Percentiles rank a stretch among this genome's conserved stretches.
phyloP scores from a whole-genome alignment of 2,888 invertebrate genomes.

The Marasmarcha lunaedactyla region DNA sequence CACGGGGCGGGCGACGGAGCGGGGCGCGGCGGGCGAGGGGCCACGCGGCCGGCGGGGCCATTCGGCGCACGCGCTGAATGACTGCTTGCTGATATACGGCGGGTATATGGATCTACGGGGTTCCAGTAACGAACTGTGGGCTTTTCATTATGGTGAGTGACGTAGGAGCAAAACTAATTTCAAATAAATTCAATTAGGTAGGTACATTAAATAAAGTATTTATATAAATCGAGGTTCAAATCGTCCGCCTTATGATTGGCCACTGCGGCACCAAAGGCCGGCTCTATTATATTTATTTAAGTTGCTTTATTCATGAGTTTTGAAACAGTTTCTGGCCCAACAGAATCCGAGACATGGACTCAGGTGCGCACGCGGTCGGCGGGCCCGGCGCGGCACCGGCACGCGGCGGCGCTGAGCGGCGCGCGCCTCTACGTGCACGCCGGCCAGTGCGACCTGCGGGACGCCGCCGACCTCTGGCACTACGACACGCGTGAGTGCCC shows the following conservation, averaged over 20 bases:
- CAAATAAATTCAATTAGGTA: background rate
- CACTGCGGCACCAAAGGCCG: too few relatives aligned
- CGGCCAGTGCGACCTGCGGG: slow-evolving; percentile 87
- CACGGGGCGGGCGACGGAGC: slow-evolving; percentile 38
- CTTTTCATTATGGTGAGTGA: slow-evolving; percentile 82
- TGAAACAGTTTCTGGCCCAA: too few relatives aligned
- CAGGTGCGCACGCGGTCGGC: slow-evolving; percentile 43
- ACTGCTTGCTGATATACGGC: slow-evolving; percentile 86
- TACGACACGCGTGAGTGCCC: slow-evolving; percentile 75
- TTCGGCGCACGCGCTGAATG: slow-evolving; percentile 81
- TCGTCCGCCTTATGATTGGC: too few relatives aligned
- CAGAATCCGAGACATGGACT: slow-evolving; percentile 88
- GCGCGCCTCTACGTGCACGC: slow-evolving; percentile 89
- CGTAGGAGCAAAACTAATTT: too few relatives aligned
- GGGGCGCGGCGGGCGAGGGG: slow-evolving; percentile 34
- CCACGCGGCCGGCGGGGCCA: slow-evolving; percentile 88
- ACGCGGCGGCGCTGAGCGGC: slow-evolving; percentile 84
- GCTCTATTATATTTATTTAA: too few relatives aligned
- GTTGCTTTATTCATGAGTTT: too few relatives aligned
- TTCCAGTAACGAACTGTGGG: slow-evolving; percentile 88
- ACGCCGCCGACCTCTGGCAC: slow-evolving; percentile 82
- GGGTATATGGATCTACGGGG: slow-evolving; percentile 89
- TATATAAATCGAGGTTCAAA: too few relatives aligned
- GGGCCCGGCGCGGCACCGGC: slow-evolving; percentile 82
- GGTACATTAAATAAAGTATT: too few relatives aligned